Conservation (phyloP, 2,113 vertebrate genomes). For the Osmerus eperlanus region DNA sequence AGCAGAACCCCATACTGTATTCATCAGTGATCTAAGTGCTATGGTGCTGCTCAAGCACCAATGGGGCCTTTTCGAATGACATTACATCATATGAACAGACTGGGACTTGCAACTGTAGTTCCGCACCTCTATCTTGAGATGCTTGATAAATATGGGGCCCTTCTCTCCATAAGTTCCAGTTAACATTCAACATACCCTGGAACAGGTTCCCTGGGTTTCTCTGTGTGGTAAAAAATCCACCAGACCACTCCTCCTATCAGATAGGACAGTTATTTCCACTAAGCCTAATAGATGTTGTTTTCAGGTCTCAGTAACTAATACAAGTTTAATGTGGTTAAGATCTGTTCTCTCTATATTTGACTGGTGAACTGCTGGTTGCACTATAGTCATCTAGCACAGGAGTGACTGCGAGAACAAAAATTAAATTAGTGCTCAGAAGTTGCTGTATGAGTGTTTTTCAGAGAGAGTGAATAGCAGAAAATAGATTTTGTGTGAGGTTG, state of each 20-base stretch:
- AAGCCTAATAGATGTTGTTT: constrained; percentile 53
- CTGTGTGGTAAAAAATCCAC: background rate
- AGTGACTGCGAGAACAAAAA: background rate
- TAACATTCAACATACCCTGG: too few species aligned
- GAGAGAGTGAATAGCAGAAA: background rate
- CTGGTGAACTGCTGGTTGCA: background rate
- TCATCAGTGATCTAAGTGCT: background rate
- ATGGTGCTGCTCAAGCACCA: too few species aligned
- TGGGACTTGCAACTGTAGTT: too few species aligned
- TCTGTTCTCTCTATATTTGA: background rate
- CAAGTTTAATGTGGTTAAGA: constrained; percentile 11
- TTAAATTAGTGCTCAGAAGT: background rate
- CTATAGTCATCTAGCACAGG: background rate
- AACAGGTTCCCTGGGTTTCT: background rate
- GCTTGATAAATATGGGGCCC: too few species aligned
- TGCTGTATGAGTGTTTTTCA: background rate
- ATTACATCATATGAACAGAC: too few species aligned
- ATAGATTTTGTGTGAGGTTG: background rate
- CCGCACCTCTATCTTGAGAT: too few species aligned
- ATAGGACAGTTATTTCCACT: constrained; percentile 34
- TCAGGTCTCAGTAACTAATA: constrained; percentile 48
- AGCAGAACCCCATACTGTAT: background rate
- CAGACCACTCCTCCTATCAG: constrained; percentile 42
- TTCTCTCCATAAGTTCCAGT: too few species aligned
- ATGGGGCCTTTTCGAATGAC: too few species aligned